These are phyloP conservation scores for Helicolenus hilgendorfi DNA, from an alignment of 2,797 vertebrate genomes.

Conservation along the genomic window DNA sequence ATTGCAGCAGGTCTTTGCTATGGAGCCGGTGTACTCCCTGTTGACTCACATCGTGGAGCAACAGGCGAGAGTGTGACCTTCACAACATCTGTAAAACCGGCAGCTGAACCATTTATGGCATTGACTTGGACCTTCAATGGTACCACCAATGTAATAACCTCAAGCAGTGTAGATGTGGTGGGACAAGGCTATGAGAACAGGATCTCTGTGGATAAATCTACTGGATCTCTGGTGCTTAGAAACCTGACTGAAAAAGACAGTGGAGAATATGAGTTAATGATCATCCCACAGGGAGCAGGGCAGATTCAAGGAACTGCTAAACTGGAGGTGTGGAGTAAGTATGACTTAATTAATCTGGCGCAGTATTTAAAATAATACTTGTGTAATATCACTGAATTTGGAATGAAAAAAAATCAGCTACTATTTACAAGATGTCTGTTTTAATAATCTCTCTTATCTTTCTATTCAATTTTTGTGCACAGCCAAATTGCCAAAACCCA, in stretches of 20 bases:
- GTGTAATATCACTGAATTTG: background rate
- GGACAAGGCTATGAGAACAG: slow-evolving; percentile 51
- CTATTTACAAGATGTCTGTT: background rate
- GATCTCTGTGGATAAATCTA: slow-evolving; percentile 45
- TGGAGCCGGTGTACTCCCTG: slow-evolving; percentile 32
- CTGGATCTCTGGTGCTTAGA: slow-evolving; percentile 66
- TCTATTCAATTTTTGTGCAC: background rate
- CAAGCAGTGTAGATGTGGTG: background rate
- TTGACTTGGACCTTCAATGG: slow-evolving; percentile 57
- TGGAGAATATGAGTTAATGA: slow-evolving; percentile 50
- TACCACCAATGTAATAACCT: slow-evolving; percentile 21
- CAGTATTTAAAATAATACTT: background rate
- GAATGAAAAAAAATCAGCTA: background rate
- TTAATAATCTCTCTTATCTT: background rate
- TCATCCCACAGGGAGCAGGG: background rate
- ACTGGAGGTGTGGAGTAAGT: slow-evolving; percentile 55
- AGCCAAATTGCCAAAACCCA: slow-evolving; percentile 41
- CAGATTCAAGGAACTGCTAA: slow-evolving; percentile 5
- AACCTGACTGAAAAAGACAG: slow-evolving; percentile 58
- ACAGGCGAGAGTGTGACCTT: slow-evolving; percentile 51
- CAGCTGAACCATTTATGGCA: background rate
- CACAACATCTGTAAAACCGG: slow-evolving; percentile 40
- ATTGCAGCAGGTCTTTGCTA: slow-evolving; percentile 38
- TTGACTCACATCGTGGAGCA: slow-evolving; percentile 7
- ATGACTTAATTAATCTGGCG: background rate